Evolutionary conservation across 1,140 invertebrate genomes (phyloP).

Genomic region (Pseudachorutes palmiensis): DNA sequence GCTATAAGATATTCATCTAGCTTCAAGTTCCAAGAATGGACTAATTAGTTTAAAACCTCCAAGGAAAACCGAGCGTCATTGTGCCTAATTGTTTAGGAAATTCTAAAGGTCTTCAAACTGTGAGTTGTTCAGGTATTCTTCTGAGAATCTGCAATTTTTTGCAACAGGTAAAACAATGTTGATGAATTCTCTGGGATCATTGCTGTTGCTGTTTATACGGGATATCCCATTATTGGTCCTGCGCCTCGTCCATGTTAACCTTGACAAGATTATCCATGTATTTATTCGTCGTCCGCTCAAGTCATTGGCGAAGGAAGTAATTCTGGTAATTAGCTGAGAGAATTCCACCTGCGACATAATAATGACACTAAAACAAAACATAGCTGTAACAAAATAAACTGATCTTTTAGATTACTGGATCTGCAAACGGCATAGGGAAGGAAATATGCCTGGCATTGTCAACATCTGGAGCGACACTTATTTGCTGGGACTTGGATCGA

Average conservation of each 20-base stretch:
- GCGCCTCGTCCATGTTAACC: background rate
- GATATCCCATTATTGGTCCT: background rate
- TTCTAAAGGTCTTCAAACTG: background rate
- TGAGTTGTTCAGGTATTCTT: background rate
- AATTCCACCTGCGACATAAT: background rate
- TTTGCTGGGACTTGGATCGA: constrained; percentile 33
- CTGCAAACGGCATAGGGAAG: constrained; percentile 25
- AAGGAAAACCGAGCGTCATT: background rate
- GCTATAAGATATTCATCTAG: no score
- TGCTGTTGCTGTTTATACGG: background rate
- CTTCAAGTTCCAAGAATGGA: no score
- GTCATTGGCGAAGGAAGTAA: background rate
- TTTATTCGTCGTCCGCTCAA: background rate
- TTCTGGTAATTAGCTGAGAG: background rate
- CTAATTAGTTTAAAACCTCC: no score
- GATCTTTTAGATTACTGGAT: constrained; percentile 24
- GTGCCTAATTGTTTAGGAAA: background rate
- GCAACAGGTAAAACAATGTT: background rate
- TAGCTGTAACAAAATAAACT: background rate
- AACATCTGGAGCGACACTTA: constrained; percentile 9
- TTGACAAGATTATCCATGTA: background rate
- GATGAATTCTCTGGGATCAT: background rate
- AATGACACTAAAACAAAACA: no score
- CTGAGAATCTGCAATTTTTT: background rate
- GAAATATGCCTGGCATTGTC: constrained; percentile 21